phyloP scores from a whole-genome alignment of 2,888 invertebrate species.

The Drosophila antonietae region DNA sequence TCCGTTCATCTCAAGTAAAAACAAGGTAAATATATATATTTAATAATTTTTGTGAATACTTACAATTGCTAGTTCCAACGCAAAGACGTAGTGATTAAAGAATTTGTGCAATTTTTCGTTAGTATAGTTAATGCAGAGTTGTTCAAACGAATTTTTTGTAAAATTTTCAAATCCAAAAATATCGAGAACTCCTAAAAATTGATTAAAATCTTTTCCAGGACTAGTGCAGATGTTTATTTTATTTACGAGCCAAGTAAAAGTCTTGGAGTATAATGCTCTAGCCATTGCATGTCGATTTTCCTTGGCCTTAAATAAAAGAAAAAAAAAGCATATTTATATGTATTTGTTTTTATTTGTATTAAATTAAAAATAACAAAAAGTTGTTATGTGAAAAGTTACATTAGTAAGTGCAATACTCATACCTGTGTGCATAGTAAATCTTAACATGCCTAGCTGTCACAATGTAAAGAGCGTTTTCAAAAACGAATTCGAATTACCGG shows the following conservation, averaged over 20 bases:
- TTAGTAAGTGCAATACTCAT: no score
- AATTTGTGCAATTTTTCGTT: constrained; percentile 98
- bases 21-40: no score
- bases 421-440: no score
- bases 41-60: constrained; percentile 84
- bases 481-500: no score
- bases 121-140: constrained; percentile 96
- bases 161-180: constrained; percentile 98
- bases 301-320: constrained; percentile 86
- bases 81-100: constrained; percentile 98
- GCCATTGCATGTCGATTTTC: constrained; percentile 98
- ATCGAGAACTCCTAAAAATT: constrained; percentile 94
- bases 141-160: constrained; percentile 94
- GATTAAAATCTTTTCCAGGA: constrained; percentile 91
- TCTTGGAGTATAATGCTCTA: constrained; percentile 94
- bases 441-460: no score
- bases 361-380: no score
- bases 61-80: constrained; percentile 96
- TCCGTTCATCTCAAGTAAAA: no score
- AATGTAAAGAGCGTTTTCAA: no score
- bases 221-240: constrained; percentile 97
- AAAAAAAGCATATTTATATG: not conserved
- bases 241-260: constrained; percentile 96
- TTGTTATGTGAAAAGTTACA: no score
- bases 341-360: no score